phyloP scores from a whole-genome alignment of 2,113 vertebrate species.

The Chlorodrepanis virens region DNA sequence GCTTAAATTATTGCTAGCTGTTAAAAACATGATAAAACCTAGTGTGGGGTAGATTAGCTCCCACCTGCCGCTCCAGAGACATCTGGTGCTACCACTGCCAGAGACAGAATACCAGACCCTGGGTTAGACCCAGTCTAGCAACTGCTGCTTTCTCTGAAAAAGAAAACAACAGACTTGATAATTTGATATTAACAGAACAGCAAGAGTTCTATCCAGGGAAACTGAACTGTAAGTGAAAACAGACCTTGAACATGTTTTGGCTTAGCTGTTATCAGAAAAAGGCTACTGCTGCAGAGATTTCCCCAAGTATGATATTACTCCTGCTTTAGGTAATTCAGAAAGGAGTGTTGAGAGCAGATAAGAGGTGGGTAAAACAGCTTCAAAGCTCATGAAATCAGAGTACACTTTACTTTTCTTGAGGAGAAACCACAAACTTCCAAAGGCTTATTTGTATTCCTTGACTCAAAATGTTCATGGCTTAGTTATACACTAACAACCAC shows the following conservation, averaged over 20 bases:
- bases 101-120: neutral
- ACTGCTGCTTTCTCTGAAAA: neutral
- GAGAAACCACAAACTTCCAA: neutral
- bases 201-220: neutral
- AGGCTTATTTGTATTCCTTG: neutral
- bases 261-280: neutral
- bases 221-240: neutral
- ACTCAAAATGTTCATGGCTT: neutral
- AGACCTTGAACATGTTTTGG: neutral
- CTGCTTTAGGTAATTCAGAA: neutral
- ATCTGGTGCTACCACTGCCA: neutral
- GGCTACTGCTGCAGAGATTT: neutral
- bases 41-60: neutral
- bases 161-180: neutral
- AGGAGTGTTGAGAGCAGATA: neutral
- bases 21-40: neutral
- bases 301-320: neutral
- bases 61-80: neutral
- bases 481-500: neutral
- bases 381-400: neutral
- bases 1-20: neutral
- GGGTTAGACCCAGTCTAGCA: neutral
- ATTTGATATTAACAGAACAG: neutral
- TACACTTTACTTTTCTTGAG: neutral
- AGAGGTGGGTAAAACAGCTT: neutral